Conservation (phyloP, 2,797 vertebrate genomes). For the Darevskia mixta region DNA sequence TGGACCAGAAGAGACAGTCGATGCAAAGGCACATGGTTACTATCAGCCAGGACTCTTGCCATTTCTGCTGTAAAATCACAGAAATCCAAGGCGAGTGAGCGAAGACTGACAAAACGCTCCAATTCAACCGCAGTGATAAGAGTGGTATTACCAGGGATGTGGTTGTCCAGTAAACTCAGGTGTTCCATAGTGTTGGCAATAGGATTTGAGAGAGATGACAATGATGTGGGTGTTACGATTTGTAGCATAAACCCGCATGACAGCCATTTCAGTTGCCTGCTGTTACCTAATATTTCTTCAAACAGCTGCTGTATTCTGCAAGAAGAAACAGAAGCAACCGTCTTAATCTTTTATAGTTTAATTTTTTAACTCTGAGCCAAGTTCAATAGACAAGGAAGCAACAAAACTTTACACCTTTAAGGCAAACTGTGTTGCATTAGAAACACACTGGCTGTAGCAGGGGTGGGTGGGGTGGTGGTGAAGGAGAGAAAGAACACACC, state of each 20-base stretch:
- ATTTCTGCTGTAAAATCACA: conserved; percentile 95
- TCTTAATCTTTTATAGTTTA: conserved; percentile 20
- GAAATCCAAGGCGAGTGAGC: conserved; percentile 95
- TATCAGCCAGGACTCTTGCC: conserved; percentile 90
- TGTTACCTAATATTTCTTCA: conserved; percentile 94
- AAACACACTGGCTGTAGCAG: no score
- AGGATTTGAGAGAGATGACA: conserved; percentile 92
- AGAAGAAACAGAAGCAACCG: conserved; percentile 72
- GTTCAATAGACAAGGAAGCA: conserved; percentile 3
- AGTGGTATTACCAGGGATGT: conserved; percentile 85
- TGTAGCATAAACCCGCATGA: conserved; percentile 97
- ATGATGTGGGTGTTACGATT: conserved; percentile 91
- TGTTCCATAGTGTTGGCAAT: conserved; percentile 94
- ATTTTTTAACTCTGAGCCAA: conserved; percentile 19
- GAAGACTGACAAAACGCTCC: conserved; percentile 90
- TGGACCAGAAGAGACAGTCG: conserved; percentile 96
- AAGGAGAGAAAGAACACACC: not conserved
- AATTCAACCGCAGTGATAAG: conserved; percentile 91
- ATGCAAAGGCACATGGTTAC: conserved; percentile 91
- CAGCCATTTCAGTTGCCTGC: conserved; percentile 94
- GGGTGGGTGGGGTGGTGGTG: not conserved
- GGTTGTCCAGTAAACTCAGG: conserved; percentile 95
- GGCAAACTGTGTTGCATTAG: not conserved
- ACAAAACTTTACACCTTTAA: not conserved
- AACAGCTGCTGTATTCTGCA: conserved; percentile 95